Percentiles rank a stretch among this genome's conserved stretches.
phyloP scores from a whole-genome alignment of 2,888 invertebrate species.

The Schrankia costaestrigalis region DNA sequence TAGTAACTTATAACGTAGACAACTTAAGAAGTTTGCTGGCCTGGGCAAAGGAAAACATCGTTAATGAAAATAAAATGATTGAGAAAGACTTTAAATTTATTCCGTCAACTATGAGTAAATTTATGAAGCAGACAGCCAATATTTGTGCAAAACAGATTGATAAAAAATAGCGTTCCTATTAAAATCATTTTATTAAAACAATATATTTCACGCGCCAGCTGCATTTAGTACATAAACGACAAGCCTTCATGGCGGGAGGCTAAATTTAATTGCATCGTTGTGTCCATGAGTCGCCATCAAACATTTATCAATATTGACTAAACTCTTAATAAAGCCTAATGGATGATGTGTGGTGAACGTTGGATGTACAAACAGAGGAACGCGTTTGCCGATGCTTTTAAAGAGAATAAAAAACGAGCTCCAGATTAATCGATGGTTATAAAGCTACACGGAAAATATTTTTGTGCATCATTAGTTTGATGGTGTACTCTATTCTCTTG shows the following conservation, averaged over 20 bases:
- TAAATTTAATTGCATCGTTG: conserved; percentile 63
- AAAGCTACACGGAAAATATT: conserved; percentile 74
- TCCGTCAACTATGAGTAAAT: too few species aligned
- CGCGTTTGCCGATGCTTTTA: conserved; percentile 50
- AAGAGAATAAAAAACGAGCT: conserved; percentile 49
- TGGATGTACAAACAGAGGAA: conserved; percentile 39
- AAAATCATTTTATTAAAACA: conserved; percentile 43
- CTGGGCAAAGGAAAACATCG: too few species aligned
- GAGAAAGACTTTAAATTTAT: too few species aligned
- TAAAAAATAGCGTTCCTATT: conserved; percentile 31
- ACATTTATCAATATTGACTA: conserved; percentile 71
- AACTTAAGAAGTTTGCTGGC: too few species aligned
- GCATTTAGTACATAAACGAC: conserved; percentile 29
- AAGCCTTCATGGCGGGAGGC: conserved; percentile 41
- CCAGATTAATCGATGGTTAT: conserved; percentile 73
- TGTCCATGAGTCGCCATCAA: conserved; percentile 45
- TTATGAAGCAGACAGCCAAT: conserved; percentile 1
- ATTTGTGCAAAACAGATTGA: conserved; percentile 13
- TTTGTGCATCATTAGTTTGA: conserved; percentile 73
- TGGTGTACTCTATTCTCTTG: conserved; percentile 36
- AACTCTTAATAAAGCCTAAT: conserved; percentile 72
- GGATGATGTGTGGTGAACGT: conserved; percentile 50
- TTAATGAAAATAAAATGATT: too few species aligned
- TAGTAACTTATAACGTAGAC: too few species aligned
- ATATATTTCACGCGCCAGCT: conserved; percentile 21